Conservation (phyloP, 2,888 invertebrate species). For the Hirtodrosophila confusa region DNA sequence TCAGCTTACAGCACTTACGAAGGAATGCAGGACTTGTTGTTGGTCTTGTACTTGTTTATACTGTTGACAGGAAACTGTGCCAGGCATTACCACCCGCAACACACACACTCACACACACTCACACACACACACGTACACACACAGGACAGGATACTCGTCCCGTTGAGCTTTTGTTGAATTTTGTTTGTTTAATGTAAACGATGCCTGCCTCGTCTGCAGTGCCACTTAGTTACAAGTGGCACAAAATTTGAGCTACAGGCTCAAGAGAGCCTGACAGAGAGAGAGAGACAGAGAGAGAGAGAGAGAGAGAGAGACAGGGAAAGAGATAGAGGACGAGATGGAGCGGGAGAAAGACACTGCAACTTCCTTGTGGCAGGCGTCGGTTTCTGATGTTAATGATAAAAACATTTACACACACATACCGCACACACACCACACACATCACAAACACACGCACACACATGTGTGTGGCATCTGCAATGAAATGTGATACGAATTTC, state of each 20-base stretch:
- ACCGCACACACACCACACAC: constrained; percentile 8
- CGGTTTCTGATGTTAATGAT: constrained; percentile 49
- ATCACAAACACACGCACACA: constrained; percentile 6
- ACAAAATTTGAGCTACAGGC: constrained; percentile 37
- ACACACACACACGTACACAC: constrained; percentile 4
- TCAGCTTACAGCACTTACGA: constrained; percentile 68
- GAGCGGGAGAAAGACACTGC: constrained; percentile 15
- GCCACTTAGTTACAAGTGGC: constrained; percentile 40
- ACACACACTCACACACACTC: constrained; percentile 17
- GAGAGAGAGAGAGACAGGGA: background rate
- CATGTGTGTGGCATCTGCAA: constrained; percentile 50
- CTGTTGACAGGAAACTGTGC: constrained; percentile 65
- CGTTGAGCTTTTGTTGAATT: constrained; percentile 57
- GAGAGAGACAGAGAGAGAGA: constrained; percentile 1
- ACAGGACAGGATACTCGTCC: constrained; percentile 29
- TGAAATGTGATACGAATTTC: constrained; percentile 54
- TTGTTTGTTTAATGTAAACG: constrained; percentile 59
- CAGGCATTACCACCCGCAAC: constrained; percentile 35
- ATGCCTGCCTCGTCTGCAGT: constrained; percentile 47
- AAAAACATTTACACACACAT: constrained; percentile 29
- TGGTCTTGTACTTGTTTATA: background rate
- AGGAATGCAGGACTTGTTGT: constrained; percentile 30
- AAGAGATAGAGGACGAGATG: background rate
- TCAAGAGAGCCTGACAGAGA: constrained; percentile 8
- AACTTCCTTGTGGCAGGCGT: constrained; percentile 44